Evolutionary conservation across 2,888 invertebrate genomes (phyloP).

Genomic region (Chesias legatella): DNA sequence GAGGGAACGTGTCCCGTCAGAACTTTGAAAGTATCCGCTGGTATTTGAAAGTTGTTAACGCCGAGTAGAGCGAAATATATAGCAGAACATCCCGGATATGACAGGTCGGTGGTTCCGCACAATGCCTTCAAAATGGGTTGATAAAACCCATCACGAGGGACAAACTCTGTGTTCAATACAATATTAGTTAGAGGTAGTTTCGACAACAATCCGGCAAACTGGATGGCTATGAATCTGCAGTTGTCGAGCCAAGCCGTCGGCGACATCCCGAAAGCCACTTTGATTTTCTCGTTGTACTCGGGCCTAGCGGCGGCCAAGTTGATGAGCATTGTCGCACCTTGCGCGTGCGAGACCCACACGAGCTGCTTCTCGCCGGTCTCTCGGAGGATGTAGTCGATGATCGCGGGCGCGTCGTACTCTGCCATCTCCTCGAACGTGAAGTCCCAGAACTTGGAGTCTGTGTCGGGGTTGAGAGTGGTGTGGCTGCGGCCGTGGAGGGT

Average conservation of each 20-base stretch:
- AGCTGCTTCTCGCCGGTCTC: constrained; percentile 30
- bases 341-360: constrained; percentile 37
- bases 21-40: constrained; percentile 29
- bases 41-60: constrained; percentile 35
- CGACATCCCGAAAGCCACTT: constrained; percentile 37
- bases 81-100: constrained; percentile 34
- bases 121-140: constrained; percentile 24
- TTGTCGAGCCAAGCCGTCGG: constrained; percentile 32
- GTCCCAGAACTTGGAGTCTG: constrained; percentile 34
- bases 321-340: constrained; percentile 33
- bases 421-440: constrained; percentile 39
- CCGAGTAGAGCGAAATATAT: constrained; percentile 35
- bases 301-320: constrained; percentile 36
- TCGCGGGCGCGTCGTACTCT: constrained; percentile 34
- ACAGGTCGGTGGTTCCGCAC: constrained; percentile 28
- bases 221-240: constrained; percentile 29
- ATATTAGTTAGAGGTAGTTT: constrained; percentile 2
- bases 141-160: constrained; percentile 23
- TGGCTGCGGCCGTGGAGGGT: constrained; percentile 26
- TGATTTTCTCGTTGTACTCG: constrained; percentile 41
- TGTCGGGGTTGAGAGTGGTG: constrained; percentile 23
- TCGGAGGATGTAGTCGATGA: constrained; percentile 38
- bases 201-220: constrained; percentile 24
- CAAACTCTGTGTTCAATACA: constrained; percentile 27
- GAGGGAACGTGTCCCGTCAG: constrained; percentile 35